Base-by-base conservation (phyloP, 2,888 invertebrate species). In the Acanthacorydalis orientalis region DNA sequence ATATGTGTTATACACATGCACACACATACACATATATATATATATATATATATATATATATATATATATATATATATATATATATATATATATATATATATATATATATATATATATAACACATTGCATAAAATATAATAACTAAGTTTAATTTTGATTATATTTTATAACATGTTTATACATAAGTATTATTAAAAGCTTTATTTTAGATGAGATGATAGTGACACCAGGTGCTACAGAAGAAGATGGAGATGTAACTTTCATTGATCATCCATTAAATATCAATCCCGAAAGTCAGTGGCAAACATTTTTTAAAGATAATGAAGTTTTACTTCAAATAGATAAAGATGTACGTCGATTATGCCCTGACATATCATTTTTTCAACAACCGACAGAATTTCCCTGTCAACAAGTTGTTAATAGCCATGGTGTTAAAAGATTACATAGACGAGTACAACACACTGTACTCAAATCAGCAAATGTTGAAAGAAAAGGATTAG, bases 331-430 rank as follows among this genome's bases (percentile, higher is more conserved):
- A 38, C 67, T 95, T 40, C 98, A 98, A 73, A 97, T 98, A 57
- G 96, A 97, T 65, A 97, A 96, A 64, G 95, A 96, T 67, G 95
- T 93, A 43, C 77, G 92, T 54, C 76, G 96, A 46, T 68, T 96
- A 2, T 93, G 92, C 61, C 96, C 96, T 10, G 96, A 96, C 64
- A 90, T 91, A 62, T 93, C 92, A 47, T 98, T 98, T 69, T 98
- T 98, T 66, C 97, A 97, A 68, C 83, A 79, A 61, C 83, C 92
- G 11, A 95, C 95, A 1, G 87, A 89, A 52, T 92, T 79, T 65
- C 96, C 97, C 1, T 89, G 90, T 61, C 67, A 74, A 47, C 79
- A 82, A 68, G 75, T 82, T 46, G 86, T 88, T 1, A 79, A 84
- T 62, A 83, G 84, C 56, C 79, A 78, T 57, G 85, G 84, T 2